phyloP scores from a whole-genome alignment of 1,140 invertebrate species.

The Portunus trituberculatus region DNA sequence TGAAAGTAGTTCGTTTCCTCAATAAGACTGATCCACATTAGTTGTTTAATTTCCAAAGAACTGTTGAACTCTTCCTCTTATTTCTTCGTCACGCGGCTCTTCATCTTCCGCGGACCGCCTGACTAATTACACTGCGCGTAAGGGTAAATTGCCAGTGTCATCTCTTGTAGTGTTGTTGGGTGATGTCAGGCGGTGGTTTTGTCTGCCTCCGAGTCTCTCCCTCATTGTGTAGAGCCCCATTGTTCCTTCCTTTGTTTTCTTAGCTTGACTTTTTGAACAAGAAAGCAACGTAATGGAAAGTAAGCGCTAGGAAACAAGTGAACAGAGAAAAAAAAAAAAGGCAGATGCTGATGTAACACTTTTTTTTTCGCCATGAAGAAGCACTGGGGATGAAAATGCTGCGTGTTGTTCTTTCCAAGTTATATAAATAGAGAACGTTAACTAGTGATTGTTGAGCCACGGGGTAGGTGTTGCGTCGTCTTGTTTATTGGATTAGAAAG shows the following conservation, averaged over 20 bases:
- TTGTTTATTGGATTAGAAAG: slow-evolving; percentile 15
- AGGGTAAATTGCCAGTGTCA: slow-evolving; percentile 2
- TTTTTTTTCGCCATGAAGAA: too few species aligned
- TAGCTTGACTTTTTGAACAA: background rate
- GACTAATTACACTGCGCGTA: background rate
- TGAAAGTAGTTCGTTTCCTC: too few species aligned
- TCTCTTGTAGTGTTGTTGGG: background rate
- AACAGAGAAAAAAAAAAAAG: background rate
- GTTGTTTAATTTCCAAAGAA: too few species aligned
- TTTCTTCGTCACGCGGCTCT: too few species aligned
- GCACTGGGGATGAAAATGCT: too few species aligned
- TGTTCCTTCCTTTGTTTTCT: slow-evolving; percentile 7
- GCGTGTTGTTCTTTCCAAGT: too few species aligned
- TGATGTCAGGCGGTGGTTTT: background rate
- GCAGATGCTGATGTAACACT: too few species aligned
- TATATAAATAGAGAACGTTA: background rate
- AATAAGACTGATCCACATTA: too few species aligned
- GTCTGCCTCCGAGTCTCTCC: background rate
- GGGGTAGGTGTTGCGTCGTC: background rate
- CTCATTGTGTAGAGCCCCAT: background rate
- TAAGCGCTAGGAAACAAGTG: background rate
- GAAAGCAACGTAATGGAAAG: background rate
- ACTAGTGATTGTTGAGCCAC: background rate
- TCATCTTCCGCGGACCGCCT: background rate
- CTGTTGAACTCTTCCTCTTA: too few species aligned